Evolutionary conservation across 2,888 invertebrate species (phyloP).

Genomic region (Sinodicranocentrus sp.): DNA sequence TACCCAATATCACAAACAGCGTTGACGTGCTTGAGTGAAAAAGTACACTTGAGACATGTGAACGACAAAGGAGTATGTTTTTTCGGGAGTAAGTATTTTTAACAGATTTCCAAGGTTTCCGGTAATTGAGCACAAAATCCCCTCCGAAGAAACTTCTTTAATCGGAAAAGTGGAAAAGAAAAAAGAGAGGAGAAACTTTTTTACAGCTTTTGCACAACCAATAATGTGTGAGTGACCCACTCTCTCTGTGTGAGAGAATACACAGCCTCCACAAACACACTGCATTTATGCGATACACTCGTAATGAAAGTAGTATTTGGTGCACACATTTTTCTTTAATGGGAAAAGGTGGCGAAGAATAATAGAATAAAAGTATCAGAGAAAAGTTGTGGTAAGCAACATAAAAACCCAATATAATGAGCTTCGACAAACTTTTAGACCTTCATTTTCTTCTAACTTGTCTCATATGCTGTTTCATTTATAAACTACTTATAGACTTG

Average conservation of each 20-base stretch:
- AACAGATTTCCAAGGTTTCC: slow-evolving; percentile 65
- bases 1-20: too few species aligned
- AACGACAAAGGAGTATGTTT: slow-evolving; percentile 4
- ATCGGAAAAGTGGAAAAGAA: slow-evolving; percentile 63
- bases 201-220: slow-evolving; percentile 62
- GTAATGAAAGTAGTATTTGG: slow-evolving; percentile 52
- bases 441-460: slow-evolving; percentile 70
- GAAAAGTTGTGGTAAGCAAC: slow-evolving; percentile 66
- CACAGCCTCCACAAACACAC: slow-evolving; percentile 8
- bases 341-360: slow-evolving; percentile 68
- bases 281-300: slow-evolving; percentile 64
- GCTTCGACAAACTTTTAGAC: slow-evolving; percentile 69
- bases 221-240: slow-evolving; percentile 69
- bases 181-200: slow-evolving; percentile 44
- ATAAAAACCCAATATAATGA: slow-evolving; percentile 69
- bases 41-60: too few species aligned
- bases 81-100: slow-evolving; percentile 49
- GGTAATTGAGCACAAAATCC: slow-evolving; percentile 68
- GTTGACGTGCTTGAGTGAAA: too few species aligned
- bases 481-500: slow-evolving; percentile 70
- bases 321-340: slow-evolving; percentile 65
- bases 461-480: slow-evolving; percentile 69
- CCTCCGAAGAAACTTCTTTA: slow-evolving; percentile 65
- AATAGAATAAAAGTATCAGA: slow-evolving; percentile 63
- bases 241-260: slow-evolving; percentile 28